Conservation (phyloP, 2,113 vertebrate genomes). For the Axis porcinus region DNA sequence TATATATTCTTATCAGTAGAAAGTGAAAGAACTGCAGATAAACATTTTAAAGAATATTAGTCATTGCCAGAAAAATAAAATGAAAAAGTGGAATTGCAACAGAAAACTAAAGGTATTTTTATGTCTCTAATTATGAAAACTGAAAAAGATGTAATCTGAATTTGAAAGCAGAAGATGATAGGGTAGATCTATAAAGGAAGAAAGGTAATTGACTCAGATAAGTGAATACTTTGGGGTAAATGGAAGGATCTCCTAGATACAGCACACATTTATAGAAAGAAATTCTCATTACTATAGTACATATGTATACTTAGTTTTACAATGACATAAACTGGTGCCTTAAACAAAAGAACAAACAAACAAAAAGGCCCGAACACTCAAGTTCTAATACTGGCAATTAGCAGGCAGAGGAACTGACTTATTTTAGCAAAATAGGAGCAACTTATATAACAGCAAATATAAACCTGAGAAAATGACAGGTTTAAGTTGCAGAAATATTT, state of each 20-base stretch:
- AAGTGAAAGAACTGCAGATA: not conserved
- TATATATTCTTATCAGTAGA: not conserved
- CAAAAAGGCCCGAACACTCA: not conserved
- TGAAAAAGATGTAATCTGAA: not conserved
- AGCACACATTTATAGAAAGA: not conserved
- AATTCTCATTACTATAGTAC: not conserved
- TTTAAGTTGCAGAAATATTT: not conserved
- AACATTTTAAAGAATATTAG: not conserved
- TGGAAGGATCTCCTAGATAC: not conserved
- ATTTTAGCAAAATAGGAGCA: not conserved
- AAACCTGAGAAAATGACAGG: not conserved
- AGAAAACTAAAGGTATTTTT: not conserved
- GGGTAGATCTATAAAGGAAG: not conserved
- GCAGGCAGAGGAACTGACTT: not conserved
- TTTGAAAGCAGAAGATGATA: not conserved
- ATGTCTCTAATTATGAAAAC: not conserved
- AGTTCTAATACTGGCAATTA: not conserved
- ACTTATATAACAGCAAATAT: not conserved
- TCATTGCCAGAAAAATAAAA: not conserved
- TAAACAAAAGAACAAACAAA: not conserved
- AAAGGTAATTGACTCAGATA: not conserved
- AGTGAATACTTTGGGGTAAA: not conserved
- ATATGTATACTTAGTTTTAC: not conserved
- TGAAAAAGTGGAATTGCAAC: not conserved
- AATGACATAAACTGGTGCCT: not conserved